These are phyloP conservation scores for Parotocinclus haroldoi DNA, from an alignment of 2,797 vertebrate species.

Conservation along the genomic window DNA sequence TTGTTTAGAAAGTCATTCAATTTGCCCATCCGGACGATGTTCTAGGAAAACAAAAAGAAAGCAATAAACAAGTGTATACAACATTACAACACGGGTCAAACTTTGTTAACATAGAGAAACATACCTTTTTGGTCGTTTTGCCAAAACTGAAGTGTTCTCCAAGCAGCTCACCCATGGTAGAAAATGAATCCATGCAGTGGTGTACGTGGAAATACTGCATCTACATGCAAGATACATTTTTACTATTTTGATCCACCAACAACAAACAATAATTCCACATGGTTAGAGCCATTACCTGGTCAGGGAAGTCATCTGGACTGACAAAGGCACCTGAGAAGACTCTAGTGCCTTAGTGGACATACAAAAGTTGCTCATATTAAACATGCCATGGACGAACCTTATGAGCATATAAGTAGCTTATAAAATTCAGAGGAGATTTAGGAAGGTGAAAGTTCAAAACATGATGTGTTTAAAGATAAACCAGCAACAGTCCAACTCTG, in stretches of 20 bases:
- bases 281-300: conserved; percentile 62
- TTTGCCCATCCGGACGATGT: conserved; percentile 22
- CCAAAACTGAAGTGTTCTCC: conserved; percentile 51
- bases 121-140: accelerated
- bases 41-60: conserved; percentile 27
- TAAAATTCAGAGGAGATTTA: no score
- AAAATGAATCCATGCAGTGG: conserved; percentile 62
- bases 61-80: not conserved
- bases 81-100: not conserved
- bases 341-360: conserved; percentile 22
- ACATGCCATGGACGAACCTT: no score
- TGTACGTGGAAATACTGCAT: conserved; percentile 68
- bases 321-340: conserved; percentile 8
- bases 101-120: not conserved
- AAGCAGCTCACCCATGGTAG: conserved; percentile 58
- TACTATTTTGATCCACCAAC: no score
- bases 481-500: no score
- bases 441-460: no score
- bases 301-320: conserved; percentile 56
- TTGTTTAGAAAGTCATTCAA: conserved; percentile 28
- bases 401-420: no score
- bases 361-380: conserved; percentile 7
- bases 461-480: no score
- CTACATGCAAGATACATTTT: conserved; percentile 48
- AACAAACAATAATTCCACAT: not conserved